Conservation (phyloP, 2,888 invertebrate genomes). For the Phoronis australis region DNA sequence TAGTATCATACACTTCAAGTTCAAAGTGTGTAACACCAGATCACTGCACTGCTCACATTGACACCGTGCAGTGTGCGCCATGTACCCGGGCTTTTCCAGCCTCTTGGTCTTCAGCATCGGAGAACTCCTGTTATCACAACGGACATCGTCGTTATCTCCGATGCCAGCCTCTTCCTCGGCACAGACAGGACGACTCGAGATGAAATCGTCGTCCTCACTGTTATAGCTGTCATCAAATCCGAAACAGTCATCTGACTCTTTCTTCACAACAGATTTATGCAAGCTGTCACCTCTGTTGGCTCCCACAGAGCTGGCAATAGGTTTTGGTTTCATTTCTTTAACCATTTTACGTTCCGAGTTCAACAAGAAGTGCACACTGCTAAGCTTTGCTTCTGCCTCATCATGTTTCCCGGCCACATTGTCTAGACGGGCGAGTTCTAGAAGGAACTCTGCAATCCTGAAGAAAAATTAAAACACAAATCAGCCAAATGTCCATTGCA, state of each 20-base stretch:
- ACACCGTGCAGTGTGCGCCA: background rate
- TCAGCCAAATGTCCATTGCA: too few species aligned
- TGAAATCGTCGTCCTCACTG: background rate
- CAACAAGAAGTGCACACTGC: background rate
- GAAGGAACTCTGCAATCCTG: background rate
- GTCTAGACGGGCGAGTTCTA: background rate
- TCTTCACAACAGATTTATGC: too few species aligned
- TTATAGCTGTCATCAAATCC: background rate
- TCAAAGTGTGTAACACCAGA: background rate
- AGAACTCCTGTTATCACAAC: background rate
- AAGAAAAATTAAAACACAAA: too few species aligned
- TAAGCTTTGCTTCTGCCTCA: background rate
- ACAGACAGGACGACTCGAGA: too few species aligned
- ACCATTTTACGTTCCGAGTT: background rate
- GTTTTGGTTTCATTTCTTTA: background rate
- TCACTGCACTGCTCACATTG: background rate
- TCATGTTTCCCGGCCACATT: background rate
- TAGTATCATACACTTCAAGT: background rate
- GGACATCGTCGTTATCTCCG: background rate
- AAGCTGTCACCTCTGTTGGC: background rate
- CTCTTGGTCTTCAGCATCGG: background rate
- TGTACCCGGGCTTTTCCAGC: background rate
- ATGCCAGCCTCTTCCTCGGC: too few species aligned
- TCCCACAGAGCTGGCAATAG: background rate
- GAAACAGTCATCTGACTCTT: background rate